These are phyloP conservation scores for Drosophila anomelani DNA, from an alignment of 2,888 invertebrate species.

Conservation along the genomic window DNA sequence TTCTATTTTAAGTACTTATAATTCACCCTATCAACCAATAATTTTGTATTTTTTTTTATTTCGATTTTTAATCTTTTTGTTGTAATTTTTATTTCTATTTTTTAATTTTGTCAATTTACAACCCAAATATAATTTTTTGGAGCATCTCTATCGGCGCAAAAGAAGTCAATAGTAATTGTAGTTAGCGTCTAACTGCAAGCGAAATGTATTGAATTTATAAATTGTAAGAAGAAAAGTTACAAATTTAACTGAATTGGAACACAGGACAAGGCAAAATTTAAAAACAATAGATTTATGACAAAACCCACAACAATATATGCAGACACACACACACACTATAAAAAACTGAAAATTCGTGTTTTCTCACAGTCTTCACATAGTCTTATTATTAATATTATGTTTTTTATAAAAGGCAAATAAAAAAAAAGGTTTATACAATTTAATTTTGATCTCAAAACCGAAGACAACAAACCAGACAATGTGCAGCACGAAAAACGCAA, in stretches of 20 bases:
- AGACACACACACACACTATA: constrained; percentile 6
- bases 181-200: constrained; percentile 54
- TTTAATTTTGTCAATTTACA: constrained; percentile 47
- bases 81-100: constrained; percentile 50
- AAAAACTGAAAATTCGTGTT: constrained; percentile 31
- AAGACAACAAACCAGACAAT: constrained; percentile 57
- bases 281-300: constrained; percentile 27
- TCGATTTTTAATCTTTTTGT: constrained; percentile 44
- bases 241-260: constrained; percentile 56
- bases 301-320: constrained; percentile 21
- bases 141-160: constrained; percentile 47
- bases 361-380: constrained; percentile 65
- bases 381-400: constrained; percentile 65
- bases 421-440: constrained; percentile 60
- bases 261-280: constrained; percentile 39
- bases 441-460: constrained; percentile 81
- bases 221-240: constrained; percentile 60
- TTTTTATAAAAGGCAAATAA: constrained; percentile 42
- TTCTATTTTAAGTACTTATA: constrained; percentile 76
- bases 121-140: constrained; percentile 40
- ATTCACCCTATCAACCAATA: constrained; percentile 39
- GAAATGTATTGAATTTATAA: constrained; percentile 81
- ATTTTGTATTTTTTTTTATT: constrained; percentile 33
- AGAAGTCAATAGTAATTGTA: constrained; percentile 70
- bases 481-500: constrained; percentile 57